These are phyloP conservation scores for Brachypodius melanocephalos DNA, from an alignment of 2,113 vertebrate species.

Conservation along the genomic window DNA sequence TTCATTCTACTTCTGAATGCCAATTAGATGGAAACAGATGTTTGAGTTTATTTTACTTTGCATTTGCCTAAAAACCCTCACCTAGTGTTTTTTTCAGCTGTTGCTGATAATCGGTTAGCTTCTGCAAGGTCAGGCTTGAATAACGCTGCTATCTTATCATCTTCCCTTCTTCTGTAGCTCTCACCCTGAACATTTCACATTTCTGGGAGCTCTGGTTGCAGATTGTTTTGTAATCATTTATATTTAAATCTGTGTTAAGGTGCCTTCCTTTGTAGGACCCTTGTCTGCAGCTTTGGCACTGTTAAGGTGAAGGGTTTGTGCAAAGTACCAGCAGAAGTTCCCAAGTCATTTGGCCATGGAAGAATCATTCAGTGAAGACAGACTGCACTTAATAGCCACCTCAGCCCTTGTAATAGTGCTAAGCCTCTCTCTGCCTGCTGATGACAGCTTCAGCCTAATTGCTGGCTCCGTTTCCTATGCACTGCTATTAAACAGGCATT, in stretches of 20 bases:
- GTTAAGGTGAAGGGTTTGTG: not conserved
- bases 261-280: not conserved
- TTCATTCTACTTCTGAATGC: not conserved
- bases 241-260: not conserved
- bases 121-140: not conserved
- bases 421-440: constrained; percentile 42
- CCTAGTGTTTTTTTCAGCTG: not conserved
- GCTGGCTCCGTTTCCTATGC: constrained; percentile 12
- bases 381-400: constrained; percentile 37
- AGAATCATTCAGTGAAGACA: not conserved
- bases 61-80: not conserved
- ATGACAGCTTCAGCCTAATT: constrained; percentile 61
- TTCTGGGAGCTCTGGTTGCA: not conserved
- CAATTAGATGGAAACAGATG: not conserved
- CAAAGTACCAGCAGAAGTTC: not conserved
- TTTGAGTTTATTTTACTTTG: not conserved
- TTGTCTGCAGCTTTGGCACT: not conserved
- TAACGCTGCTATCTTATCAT: not conserved
- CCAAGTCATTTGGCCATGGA: not conserved
- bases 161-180: not conserved
- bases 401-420: constrained; percentile 38
- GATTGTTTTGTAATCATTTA: not conserved
- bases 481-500: constrained; percentile 35
- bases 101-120: not conserved
- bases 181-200: not conserved